Conservation (phyloP, 2,888 invertebrate genomes). For the Allacma fusca region DNA sequence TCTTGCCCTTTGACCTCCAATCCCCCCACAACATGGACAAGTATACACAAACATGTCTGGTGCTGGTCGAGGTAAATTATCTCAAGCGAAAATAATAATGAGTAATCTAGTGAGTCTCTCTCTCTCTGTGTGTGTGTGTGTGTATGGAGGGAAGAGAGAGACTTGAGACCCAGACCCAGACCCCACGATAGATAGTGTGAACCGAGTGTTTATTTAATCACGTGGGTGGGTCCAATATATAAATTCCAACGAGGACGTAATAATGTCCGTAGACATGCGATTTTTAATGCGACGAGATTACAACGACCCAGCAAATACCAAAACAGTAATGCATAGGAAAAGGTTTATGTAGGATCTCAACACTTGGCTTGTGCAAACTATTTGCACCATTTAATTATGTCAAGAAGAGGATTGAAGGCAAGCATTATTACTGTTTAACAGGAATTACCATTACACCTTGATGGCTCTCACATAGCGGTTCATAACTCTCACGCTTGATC, state of each 20-base stretch:
- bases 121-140: no score
- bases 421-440: no score
- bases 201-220: slow-evolving; percentile 27
- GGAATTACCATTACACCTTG: no score
- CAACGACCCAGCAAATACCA: no score
- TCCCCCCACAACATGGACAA: slow-evolving; percentile 10
- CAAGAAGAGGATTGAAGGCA: slow-evolving; percentile 8
- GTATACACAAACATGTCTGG: slow-evolving; percentile 33
- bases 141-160: no score
- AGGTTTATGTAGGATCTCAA: no score
- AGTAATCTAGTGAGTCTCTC: not conserved
- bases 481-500: no score
- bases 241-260: not conserved
- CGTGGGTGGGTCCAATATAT: slow-evolving; percentile 40
- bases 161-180: no score
- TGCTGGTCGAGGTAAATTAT: slow-evolving; percentile 37
- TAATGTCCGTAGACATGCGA: slow-evolving; percentile 17
- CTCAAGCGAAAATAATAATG: slow-evolving; percentile 7
- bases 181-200: no score
- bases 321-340: no score
- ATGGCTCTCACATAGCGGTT: no score
- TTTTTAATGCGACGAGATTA: not conserved
- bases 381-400: slow-evolving; percentile 35
- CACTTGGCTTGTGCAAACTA: not conserved
- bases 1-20: slow-evolving; percentile 32